A percentile compares a stretch with the other conserved stretches of the same genome.
phyloP scores from a whole-genome alignment of 2,797 vertebrate genomes.

The Remorina albescens region DNA sequence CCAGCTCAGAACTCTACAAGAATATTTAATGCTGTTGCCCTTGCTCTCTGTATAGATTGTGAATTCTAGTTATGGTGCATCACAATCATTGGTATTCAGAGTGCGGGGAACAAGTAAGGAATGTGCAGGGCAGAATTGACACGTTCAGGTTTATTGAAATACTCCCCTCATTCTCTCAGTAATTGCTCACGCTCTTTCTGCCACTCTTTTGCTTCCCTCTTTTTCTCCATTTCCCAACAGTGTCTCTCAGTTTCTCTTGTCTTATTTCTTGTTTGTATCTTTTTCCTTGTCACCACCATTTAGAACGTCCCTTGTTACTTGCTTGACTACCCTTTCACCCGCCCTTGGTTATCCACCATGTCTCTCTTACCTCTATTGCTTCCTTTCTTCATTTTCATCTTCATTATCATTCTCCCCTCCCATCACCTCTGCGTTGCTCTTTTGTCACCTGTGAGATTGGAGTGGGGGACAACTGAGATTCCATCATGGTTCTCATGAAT shows the following conservation, averaged over 20 bases:
- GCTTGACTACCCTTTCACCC: conserved; percentile 18
- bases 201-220: conserved; percentile 34
- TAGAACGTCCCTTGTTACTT: conserved; percentile 28
- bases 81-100: conserved; percentile 80
- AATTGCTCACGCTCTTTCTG: conserved; percentile 69
- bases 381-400: conserved; percentile 48
- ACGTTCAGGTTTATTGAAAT: conserved; percentile 79
- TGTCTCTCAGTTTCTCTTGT: conserved; percentile 51
- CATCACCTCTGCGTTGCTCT: conserved; percentile 44
- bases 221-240: conserved; percentile 32
- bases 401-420: conserved; percentile 61
- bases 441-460: conserved; percentile 72
- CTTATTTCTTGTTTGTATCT: conserved; percentile 40
- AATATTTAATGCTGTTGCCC: conserved; percentile 66
- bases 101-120: conserved; percentile 53
- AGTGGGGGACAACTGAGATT: conserved; percentile 70
- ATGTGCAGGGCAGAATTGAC: conserved; percentile 71
- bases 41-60: conserved; percentile 74
- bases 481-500: conserved; percentile 77
- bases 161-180: conserved; percentile 71
- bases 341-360: conserved; percentile 38
- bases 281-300: conserved; percentile 39
- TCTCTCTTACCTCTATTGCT: conserved; percentile 33
- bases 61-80: conserved; percentile 72
- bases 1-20: conserved; percentile 38